Evolutionary conservation across 30 jellyfish, hydroid and myxozoan genomes (phyloP).

Genomic region (Hydractinia echinata): DNA sequence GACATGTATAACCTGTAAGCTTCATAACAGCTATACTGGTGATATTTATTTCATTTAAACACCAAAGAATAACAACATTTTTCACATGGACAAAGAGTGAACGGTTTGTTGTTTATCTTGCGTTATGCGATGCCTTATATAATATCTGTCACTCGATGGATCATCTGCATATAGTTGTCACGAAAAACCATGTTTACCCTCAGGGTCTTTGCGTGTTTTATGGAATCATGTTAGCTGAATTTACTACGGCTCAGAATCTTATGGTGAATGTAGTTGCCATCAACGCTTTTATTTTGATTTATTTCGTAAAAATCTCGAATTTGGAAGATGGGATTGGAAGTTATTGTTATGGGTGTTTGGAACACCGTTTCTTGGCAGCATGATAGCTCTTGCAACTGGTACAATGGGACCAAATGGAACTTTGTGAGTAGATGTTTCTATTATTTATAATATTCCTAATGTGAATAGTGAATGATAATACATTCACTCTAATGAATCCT

Average conservation of each 20-base stretch:
- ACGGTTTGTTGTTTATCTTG: constrained; percentile 21
- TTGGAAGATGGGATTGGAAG: no score
- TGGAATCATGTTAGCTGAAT: constrained; percentile 29
- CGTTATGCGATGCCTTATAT: background rate
- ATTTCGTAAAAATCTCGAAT: constrained; percentile 6
- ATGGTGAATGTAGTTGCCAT: constrained; percentile 24
- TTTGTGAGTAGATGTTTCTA: constrained; percentile 5
- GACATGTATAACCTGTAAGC: constrained; percentile 13
- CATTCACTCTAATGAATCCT: no score
- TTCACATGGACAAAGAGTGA: constrained; percentile 20
- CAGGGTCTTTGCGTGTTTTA: constrained; percentile 10
- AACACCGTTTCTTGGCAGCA: background rate
- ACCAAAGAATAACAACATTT: constrained; percentile 6
- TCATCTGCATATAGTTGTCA: constrained; percentile 13
- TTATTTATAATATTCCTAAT: no score
- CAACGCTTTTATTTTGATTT: constrained; percentile 14
- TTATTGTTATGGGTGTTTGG: constrained; percentile 17
- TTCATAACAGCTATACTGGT: constrained; percentile 5
- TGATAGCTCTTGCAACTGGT: background rate
- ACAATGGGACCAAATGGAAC: constrained; percentile 30
- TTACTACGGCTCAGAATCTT: constrained; percentile 21
- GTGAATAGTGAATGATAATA: no score
- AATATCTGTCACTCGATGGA: constrained; percentile 26
- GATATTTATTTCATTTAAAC: background rate
- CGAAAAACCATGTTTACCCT: constrained; percentile 4